Percentiles rank a stretch among this genome's conserved stretches.
Evolutionary conservation across 2,113 vertebrate genomes (phyloP).

Genomic region (Heptranchias perlo): DNA sequence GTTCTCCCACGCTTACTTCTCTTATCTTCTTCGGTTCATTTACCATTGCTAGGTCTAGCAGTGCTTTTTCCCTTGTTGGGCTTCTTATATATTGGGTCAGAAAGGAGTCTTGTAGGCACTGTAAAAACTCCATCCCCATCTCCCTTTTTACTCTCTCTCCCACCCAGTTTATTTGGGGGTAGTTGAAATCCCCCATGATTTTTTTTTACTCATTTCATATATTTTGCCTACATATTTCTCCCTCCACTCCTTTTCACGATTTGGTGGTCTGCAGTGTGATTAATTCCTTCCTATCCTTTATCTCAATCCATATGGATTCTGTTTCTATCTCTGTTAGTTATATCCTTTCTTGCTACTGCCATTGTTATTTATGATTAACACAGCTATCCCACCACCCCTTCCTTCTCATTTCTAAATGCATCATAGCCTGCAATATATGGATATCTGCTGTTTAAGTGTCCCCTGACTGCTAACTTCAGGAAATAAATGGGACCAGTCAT

Average conservation of each 20-base stretch:
- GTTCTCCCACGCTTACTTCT: not conserved
- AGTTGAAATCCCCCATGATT: too few species aligned
- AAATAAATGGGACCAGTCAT: not conserved
- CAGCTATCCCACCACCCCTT: not conserved
- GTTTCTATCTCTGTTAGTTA: too few species aligned
- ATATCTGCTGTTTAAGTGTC: not conserved
- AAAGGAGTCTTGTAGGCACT: not conserved
- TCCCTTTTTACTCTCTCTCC: not conserved
- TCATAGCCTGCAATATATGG: not conserved
- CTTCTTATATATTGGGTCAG: not conserved
- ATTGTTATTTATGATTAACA: not conserved
- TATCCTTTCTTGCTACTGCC: not conserved
- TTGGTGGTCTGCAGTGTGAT: not conserved
- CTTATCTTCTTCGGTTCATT: not conserved
- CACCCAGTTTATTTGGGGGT: too few species aligned
- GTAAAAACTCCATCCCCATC: not conserved
- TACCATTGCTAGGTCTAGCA: not conserved
- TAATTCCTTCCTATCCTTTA: not conserved
- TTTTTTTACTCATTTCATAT: not conserved
- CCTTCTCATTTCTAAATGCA: not conserved
- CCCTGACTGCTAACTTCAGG: not conserved
- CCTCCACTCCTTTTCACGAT: not conserved
- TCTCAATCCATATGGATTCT: not conserved
- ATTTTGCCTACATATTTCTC: not conserved
- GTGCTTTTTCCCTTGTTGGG: not conserved